Evolutionary conservation across 2,797 vertebrate genomes (phyloP).

Genomic region (Avahi laniger): DNA sequence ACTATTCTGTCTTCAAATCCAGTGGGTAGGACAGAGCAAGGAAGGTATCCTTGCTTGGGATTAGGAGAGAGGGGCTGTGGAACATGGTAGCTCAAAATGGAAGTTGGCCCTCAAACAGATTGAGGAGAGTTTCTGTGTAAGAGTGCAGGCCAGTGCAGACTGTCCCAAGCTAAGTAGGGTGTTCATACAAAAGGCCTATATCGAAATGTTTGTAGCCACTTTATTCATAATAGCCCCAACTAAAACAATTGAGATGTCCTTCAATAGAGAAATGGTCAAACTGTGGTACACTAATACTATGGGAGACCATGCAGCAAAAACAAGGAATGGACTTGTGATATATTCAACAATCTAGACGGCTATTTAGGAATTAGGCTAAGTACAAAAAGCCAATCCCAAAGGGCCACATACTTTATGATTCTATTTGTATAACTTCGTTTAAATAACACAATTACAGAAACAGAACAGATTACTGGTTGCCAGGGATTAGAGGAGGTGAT

Average conservation of each 20-base stretch:
- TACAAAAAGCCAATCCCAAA: not conserved
- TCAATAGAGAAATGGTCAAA: not conserved
- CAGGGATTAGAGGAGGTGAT: fast-evolving
- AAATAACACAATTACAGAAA: not conserved
- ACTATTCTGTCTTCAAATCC: not conserved
- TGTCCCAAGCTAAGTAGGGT: not conserved
- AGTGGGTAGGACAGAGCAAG: not conserved
- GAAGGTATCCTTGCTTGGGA: not conserved
- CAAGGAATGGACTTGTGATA: not conserved
- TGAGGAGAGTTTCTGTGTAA: not conserved
- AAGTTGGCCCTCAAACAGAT: not conserved
- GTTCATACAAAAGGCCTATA: not conserved
- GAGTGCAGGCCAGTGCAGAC: not conserved
- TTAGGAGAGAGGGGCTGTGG: not conserved
- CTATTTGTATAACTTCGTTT: not conserved
- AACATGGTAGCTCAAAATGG: not conserved
- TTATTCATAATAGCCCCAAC: not conserved
- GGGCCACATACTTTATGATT: not conserved
- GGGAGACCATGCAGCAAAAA: not conserved
- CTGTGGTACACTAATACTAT: not conserved
- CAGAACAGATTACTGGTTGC: not conserved
- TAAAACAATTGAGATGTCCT: not conserved
- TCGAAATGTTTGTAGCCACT: not conserved
- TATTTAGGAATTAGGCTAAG: not conserved
- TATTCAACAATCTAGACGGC: not conserved